Evolutionary conservation across 1,140 invertebrate species (phyloP).

Genomic region (Octopus sinensis): DNA sequence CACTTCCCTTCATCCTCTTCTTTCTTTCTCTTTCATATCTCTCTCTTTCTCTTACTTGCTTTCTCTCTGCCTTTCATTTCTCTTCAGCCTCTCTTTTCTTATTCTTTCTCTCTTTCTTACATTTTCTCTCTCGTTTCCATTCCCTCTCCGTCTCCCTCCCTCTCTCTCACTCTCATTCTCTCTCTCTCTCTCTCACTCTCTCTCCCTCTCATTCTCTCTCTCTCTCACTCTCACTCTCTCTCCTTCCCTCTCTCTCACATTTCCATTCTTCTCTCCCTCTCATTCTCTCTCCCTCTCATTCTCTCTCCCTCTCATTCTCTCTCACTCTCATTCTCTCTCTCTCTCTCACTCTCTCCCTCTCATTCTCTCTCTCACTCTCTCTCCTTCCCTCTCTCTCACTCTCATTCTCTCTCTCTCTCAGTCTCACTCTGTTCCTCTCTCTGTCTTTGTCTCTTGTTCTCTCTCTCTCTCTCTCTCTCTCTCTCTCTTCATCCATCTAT

Average conservation of each 20-base stretch:
- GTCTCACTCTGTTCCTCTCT: not conserved
- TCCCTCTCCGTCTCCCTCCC: not conserved
- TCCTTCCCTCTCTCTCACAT: not conserved
- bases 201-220: not conserved
- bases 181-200: not conserved
- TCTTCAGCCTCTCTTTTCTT: too few relatives aligned
- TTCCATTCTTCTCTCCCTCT: too few relatives aligned
- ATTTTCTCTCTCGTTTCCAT: not conserved
- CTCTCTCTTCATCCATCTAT: not conserved
- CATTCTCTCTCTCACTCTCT: not conserved
- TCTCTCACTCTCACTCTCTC: too few relatives aligned
- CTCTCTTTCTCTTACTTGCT: too few relatives aligned
- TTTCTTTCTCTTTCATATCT: too few relatives aligned
- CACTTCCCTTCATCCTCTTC: too few relatives aligned
- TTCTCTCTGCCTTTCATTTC: too few relatives aligned
- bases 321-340: too few relatives aligned
- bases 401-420: not conserved
- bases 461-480: not conserved
- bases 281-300: not conserved
- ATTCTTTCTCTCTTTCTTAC: not conserved
- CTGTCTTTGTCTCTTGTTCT: not conserved
- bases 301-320: not conserved
- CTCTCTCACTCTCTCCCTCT: slow-evolving; percentile 6
- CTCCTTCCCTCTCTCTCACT: not conserved
- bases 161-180: not conserved